Evolutionary conservation across 1,140 invertebrate species (phyloP), one percentile per base, ranked within the genome.

Genomic region (Drosophila virilis): DNA sequence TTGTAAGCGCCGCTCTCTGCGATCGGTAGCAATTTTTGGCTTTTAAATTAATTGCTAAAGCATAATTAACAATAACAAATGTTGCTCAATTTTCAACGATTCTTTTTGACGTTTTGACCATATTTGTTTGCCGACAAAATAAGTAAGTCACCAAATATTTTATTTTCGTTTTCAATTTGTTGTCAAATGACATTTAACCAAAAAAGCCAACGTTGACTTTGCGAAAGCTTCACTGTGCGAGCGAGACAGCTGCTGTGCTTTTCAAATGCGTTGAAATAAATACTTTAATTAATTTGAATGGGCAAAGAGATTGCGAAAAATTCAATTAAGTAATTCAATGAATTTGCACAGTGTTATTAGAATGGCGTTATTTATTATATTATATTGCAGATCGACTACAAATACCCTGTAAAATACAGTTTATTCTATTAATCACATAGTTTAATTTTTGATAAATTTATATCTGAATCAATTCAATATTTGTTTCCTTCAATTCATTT

Each of bases 71-170:
- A 61, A 77, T 69, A 45, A 28, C 17, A 77, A 82, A 74, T 64
- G 64, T 82, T 85, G 67, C 60, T 54, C 48, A 88, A 85, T 67
- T 69, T 80, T 51, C 12, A 55, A 54, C 45, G 48, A 54, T 76
- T 69, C 70, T 70, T 61, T 67, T 81, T 82, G 78, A 65, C 17
- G 8, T 48, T 22, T 48, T 72, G 52, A 58, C 69, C 61, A 72
- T 66, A 50, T 66, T 66, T n/a, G 43, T 42, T 43, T 38, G 37
- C n/a, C 45, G 10, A 55, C 50, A 50, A 55, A 51, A 43, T 15
- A 65, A 48, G 22, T 57, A 65, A 71, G 54, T 35, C 54, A 46
- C 35, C 22, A 38, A 15, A 54, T 70, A 15, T n/a, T 7, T 13
- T 17, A 17, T 60, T 10, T 13, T 59, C 4, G 22, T n/a, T 22